These are phyloP conservation scores for Tuberolachnus salignus DNA, from an alignment of 2,888 invertebrate species.

Conservation along the genomic window DNA sequence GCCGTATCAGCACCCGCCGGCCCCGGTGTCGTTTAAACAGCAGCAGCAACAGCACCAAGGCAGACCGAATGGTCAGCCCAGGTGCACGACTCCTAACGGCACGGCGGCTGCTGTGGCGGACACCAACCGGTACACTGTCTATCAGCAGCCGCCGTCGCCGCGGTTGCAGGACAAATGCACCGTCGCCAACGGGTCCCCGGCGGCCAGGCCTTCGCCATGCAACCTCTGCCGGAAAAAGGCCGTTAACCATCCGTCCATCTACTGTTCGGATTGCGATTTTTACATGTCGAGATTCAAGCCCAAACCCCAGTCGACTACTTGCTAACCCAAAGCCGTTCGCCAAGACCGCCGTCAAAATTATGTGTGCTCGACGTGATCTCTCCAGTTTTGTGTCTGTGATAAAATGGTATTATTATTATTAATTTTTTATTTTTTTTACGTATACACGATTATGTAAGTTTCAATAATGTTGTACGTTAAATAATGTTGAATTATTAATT, in stretches of 20 bases:
- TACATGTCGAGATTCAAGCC: conserved; percentile 85
- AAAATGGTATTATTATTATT: conserved; percentile 13
- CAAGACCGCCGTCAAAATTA: neutral
- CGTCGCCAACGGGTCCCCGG: conserved; percentile 60
- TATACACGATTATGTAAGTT: too few species aligned
- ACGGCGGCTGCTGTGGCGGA: conserved; percentile 59
- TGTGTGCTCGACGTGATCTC: conserved; percentile 33
- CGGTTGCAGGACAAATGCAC: conserved; percentile 38
- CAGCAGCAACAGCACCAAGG: conserved; percentile 54
- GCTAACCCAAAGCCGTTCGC: neutral
- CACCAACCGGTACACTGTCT: conserved; percentile 60
- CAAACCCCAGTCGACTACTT: conserved; percentile 48
- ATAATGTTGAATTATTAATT: neutral
- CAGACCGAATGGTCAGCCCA: conserved; percentile 54
- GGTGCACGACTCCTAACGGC: conserved; percentile 38
- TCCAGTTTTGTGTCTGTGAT: conserved; percentile 40
- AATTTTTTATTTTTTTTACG: too few species aligned
- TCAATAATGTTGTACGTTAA: neutral
- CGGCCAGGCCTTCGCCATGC: conserved; percentile 72
- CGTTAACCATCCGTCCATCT: conserved; percentile 77
- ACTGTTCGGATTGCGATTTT: conserved; percentile 90
- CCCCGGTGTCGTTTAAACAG: conserved; percentile 59
- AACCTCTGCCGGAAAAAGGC: conserved; percentile 86
- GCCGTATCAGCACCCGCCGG: conserved; percentile 62
- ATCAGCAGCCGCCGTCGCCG: conserved; percentile 70